phyloP scores from a whole-genome alignment of 2,888 invertebrate species.

The Agrotis ipsilon region DNA sequence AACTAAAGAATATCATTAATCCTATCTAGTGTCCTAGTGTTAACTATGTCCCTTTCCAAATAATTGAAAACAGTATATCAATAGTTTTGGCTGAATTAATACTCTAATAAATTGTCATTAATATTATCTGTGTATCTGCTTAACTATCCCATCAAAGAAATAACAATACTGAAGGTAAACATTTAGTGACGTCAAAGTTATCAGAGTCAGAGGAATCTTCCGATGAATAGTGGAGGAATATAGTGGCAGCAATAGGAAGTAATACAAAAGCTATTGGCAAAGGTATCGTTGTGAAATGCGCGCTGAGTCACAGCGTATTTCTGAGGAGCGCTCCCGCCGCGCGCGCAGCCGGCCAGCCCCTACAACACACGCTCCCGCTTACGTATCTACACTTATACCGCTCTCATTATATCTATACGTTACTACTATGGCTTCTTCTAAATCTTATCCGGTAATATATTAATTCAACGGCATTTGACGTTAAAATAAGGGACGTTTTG shows the following conservation, averaged over 20 bases:
- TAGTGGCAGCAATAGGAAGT: slow-evolving; percentile 85
- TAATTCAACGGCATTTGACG: no score
- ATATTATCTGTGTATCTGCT: slow-evolving; percentile 6
- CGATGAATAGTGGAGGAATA: slow-evolving; percentile 63
- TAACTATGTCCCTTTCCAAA: neutral
- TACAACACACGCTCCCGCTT: slow-evolving; percentile 67
- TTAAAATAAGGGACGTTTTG: no score
- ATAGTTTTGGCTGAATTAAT: neutral
- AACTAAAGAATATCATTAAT: no score
- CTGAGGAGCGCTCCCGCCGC: slow-evolving; percentile 73
- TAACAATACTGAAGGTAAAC: slow-evolving; percentile 27
- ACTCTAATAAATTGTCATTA: neutral
- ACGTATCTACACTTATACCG: slow-evolving; percentile 58
- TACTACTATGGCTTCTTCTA: slow-evolving; percentile 40
- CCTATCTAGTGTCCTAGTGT: neutral
- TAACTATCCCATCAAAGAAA: slow-evolving; percentile 37
- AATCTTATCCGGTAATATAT: slow-evolving; percentile 12
- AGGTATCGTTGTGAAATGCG: slow-evolving; percentile 87
- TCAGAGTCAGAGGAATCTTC: slow-evolving; percentile 59
- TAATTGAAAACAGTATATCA: neutral
- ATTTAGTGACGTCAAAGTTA: slow-evolving; percentile 29
- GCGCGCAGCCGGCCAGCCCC: slow-evolving; percentile 61
- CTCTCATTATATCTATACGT: slow-evolving; percentile 25
- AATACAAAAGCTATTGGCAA: slow-evolving; percentile 89
- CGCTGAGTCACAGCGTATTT: slow-evolving; percentile 88